These are phyloP conservation scores for Alouatta palliata DNA, from an alignment of 2,113 vertebrate species.

Conservation along the genomic window DNA sequence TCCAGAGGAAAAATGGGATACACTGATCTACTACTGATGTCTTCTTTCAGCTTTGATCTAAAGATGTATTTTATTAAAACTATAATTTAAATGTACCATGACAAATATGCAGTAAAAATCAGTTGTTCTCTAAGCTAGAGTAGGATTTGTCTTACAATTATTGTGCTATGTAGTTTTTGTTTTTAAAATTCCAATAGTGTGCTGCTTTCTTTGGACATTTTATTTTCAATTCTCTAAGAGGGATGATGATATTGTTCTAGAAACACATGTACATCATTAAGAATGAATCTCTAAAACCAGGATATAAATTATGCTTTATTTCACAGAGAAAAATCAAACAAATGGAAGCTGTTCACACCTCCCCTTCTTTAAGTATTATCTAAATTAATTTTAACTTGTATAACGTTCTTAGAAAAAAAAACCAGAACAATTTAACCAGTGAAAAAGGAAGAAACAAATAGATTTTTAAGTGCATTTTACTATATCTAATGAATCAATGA, in stretches of 20 bases:
- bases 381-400: slow-evolving; percentile 71
- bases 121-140: slow-evolving; percentile 86
- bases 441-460: slow-evolving; percentile 58
- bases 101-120: slow-evolving; percentile 87
- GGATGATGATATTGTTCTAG: slow-evolving; percentile 66
- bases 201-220: slow-evolving; percentile 75
- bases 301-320: slow-evolving; percentile 69
- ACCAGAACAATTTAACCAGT: slow-evolving; percentile 54
- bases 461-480: slow-evolving; percentile 77
- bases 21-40: slow-evolving; percentile 90
- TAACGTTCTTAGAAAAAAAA: slow-evolving; percentile 68
- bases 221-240: slow-evolving; percentile 71
- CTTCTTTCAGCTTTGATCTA: slow-evolving; percentile 88
- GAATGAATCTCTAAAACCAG: slow-evolving; percentile 63
- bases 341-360: slow-evolving; percentile 67
- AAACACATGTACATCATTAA: slow-evolving; percentile 65
- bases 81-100: slow-evolving; percentile 90
- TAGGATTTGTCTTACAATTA: slow-evolving; percentile 86
- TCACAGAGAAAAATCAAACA: slow-evolving; percentile 68
- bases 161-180: slow-evolving; percentile 83
- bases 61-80: slow-evolving; percentile 91
- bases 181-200: slow-evolving; percentile 79
- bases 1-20: slow-evolving; percentile 82
- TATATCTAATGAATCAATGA: slow-evolving; percentile 11
- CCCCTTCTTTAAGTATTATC: slow-evolving; percentile 67